These are phyloP conservation scores for Papilio polyxenes DNA, from an alignment of 1,140 invertebrate genomes.

Conservation along the genomic window DNA sequence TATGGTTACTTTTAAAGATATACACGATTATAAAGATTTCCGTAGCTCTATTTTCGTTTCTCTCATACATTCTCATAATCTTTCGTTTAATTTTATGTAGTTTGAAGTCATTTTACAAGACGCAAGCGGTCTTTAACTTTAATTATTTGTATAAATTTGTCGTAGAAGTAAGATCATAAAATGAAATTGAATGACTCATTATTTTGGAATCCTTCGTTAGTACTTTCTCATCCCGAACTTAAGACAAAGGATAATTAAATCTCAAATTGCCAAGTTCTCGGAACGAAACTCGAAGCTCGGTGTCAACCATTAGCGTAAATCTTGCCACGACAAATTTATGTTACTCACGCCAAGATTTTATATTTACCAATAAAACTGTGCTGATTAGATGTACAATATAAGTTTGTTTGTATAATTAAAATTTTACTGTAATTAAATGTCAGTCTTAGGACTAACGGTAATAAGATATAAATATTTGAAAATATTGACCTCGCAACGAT, in stretches of 20 bases:
- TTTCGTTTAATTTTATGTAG: neutral
- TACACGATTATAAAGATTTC: neutral
- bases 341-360: neutral
- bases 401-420: neutral
- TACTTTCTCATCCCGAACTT: slow-evolving; percentile 7
- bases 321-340: slow-evolving; percentile 13
- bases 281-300: slow-evolving; percentile 14
- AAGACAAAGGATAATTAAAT: slow-evolving; percentile 26
- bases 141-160: slow-evolving; percentile 16
- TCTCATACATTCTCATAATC: too few relatives aligned
- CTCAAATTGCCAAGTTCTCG: slow-evolving; percentile 20
- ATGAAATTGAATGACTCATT: slow-evolving; percentile 6
- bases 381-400: neutral
- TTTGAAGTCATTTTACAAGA: neutral
- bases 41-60: neutral
- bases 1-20: too few relatives aligned
- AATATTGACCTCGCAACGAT: neutral
- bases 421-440: too few relatives aligned
- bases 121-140: neutral
- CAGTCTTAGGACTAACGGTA: neutral
- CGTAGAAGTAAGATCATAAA: neutral
- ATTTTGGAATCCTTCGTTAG: neutral
- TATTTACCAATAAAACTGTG: neutral
- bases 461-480: neutral
- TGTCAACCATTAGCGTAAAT: slow-evolving; percentile 27